Base-by-base conservation (phyloP, 2,797 vertebrate genomes). In the Corythornis leucogaster region DNA sequence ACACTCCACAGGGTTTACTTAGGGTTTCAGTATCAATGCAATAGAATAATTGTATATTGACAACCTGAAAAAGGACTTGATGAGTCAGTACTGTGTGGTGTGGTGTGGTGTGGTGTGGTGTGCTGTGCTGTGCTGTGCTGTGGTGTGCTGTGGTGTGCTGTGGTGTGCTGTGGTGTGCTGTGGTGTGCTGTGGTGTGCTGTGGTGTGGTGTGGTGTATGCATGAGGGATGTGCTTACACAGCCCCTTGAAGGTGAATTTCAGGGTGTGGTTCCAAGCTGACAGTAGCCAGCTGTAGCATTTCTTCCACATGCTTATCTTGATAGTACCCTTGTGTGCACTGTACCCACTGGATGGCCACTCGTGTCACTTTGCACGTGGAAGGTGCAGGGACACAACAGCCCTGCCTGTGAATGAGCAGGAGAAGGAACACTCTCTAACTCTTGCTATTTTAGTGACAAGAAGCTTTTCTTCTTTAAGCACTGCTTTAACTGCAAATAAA, bases 1-100 rank as follows among this genome's bases (percentile, higher is more conserved):
- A 30, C 53, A 64, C 13, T 38, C 70, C 63, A 43, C 40, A 57
- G 53, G 45, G 46, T 85, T 91, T 81, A 42, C 53, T 59, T 80
- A 25, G 5, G 50, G 57, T 89, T 91, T 87, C 61, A n/a, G 5
- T 88, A 79, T 43, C 46, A 59, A 59, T 26, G 45, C 82, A 84
- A 58, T 87, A 90, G 85, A 94, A 94, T 63, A 87, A 92, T 89
- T 85, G 83, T 79, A 87, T 95, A 94, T 81, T 89, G 84, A 92
- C 69, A 38, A 28, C 67, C 59, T 89, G 92, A 68, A 64, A 87
- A 82, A 74, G 87, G 91, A 93, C 46, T 68, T 68, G 76, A 77
- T 78, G 70, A 74, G 64, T 57, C 90, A 83, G 76, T 74, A 21
- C 75, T 46, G 46, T 3, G 0, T 21, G 43, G 69, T 59, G 0